These are phyloP conservation scores for Anser brachyrhynchus DNA, from an alignment of 2,113 vertebrate genomes.

Conservation along the genomic window DNA sequence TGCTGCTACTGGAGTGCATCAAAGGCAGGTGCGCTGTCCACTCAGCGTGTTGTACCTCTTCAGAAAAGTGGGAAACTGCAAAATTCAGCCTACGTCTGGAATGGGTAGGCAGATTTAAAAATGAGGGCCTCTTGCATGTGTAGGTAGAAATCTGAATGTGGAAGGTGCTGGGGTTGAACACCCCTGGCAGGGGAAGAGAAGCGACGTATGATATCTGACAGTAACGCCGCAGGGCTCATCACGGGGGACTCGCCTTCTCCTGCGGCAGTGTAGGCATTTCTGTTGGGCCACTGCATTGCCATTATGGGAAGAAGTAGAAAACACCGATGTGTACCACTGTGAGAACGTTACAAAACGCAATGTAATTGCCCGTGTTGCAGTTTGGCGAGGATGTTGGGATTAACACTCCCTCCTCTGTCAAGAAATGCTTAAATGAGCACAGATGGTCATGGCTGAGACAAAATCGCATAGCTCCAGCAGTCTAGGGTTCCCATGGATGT, in stretches of 20 bases:
- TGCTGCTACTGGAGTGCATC: neutral
- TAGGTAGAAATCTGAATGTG: neutral
- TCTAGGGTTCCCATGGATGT: slow-evolving; percentile 42
- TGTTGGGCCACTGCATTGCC: neutral
- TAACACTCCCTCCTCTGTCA: slow-evolving; percentile 37
- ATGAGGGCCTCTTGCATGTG: neutral
- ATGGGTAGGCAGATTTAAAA: neutral
- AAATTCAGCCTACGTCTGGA: neutral
- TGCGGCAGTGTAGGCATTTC: neutral
- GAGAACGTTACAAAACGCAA: neutral
- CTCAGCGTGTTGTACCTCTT: neutral
- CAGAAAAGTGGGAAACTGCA: neutral
- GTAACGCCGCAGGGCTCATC: neutral
- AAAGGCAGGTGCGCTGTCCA: neutral
- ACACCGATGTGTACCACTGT: neutral
- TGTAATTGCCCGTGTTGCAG: neutral
- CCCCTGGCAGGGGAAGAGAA: neutral
- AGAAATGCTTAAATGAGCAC: slow-evolving; percentile 56
- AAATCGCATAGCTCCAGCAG: neutral
- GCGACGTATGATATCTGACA: rapidly evolving
- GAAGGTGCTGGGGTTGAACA: rapidly evolving
- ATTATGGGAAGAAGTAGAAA: neutral
- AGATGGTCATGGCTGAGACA: slow-evolving; percentile 48
- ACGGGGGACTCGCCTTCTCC: neutral
- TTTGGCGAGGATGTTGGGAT: slow-evolving; percentile 31